Evolutionary conservation across 2,113 vertebrate genomes (phyloP).

Genomic region (Rattus rattus): DNA sequence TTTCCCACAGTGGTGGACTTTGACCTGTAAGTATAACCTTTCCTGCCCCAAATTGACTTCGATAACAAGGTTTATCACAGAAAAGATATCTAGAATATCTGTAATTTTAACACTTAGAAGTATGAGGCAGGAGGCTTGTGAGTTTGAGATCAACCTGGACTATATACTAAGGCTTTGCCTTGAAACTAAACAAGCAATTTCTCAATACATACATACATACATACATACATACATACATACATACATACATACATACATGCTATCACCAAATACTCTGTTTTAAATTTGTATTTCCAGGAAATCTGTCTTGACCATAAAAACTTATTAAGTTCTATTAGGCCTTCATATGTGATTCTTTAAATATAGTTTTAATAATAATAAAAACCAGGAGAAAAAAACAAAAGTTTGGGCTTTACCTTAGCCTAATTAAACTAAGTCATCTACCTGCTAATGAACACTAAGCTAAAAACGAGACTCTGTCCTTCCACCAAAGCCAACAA

Average conservation of each 20-base stretch:
- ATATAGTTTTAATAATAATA: background rate
- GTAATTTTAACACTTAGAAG: background rate
- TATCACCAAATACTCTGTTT: background rate
- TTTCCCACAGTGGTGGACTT: background rate
- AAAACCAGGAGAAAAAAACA: background rate
- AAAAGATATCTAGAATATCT: background rate
- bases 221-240: too few relatives aligned
- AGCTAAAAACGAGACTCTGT: constrained; percentile 73
- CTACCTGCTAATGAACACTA: constrained; percentile 77
- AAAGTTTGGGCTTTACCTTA: background rate
- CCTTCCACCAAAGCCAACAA: constrained; percentile 67
- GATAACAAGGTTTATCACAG: background rate
- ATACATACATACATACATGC: background rate
- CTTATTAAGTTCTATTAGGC: constrained; percentile 7
- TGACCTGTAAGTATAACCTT: too few relatives aligned
- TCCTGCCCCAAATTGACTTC: too few relatives aligned
- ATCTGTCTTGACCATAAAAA: constrained; percentile 39
- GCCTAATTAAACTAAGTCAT: constrained; percentile 52
- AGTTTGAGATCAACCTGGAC: background rate
- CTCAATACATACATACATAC: background rate
- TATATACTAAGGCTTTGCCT: background rate
- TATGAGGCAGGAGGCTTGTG: background rate
- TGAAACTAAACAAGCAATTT: background rate
- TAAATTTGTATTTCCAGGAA: background rate
- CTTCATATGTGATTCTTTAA: background rate